Conservation (phyloP, 2,888 invertebrate species). For the Dermolepida albohirtum region DNA sequence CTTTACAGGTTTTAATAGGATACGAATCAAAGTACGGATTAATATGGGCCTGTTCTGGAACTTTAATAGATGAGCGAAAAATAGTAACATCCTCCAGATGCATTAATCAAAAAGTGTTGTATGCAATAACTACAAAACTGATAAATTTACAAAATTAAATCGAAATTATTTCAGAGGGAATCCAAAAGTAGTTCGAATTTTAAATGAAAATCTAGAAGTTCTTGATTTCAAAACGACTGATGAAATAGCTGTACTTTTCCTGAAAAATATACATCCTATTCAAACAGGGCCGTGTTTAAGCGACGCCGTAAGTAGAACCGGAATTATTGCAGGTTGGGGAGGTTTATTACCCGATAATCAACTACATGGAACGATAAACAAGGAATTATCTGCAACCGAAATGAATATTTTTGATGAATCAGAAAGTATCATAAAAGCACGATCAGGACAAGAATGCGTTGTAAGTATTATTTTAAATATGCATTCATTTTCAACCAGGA, state of each 20-base stretch:
- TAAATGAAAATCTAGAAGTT: background rate
- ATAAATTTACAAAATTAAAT: background rate
- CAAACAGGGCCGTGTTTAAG: background rate
- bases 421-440: background rate
- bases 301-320: background rate
- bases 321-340: slow-evolving; percentile 14
- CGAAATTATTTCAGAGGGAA: background rate
- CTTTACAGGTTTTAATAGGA: slow-evolving; percentile 27
- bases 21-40: background rate
- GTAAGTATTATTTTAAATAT: slow-evolving; percentile 12
- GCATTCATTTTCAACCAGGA: no score
- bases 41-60: slow-evolving; percentile 22
- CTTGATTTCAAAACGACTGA: background rate
- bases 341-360: slow-evolving; percentile 11
- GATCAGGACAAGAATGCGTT: background rate
- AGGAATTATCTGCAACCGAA: background rate
- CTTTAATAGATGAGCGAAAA: background rate
- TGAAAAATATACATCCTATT: background rate
- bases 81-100: background rate
- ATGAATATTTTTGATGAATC: background rate
- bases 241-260: slow-evolving; percentile 6
- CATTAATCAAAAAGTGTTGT: background rate
- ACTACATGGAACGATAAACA: slow-evolving; percentile 17
- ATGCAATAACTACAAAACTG: background rate
- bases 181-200: slow-evolving; percentile 2